Evolutionary conservation across 1,140 invertebrate species (phyloP).

Genomic region (Gryon sp.): DNA sequence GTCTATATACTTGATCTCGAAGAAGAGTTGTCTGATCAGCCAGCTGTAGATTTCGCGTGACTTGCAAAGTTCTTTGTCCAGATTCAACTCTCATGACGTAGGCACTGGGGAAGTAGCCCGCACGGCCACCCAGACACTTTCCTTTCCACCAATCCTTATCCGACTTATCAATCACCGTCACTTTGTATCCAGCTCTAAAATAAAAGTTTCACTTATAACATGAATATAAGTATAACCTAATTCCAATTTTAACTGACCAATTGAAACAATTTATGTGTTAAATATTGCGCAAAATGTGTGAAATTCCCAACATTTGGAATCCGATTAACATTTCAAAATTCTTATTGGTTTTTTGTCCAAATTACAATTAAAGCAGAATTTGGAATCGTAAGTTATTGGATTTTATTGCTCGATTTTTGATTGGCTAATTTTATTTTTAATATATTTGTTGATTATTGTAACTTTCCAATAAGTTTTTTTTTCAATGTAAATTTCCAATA

Average conservation of each 20-base stretch:
- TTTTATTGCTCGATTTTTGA: too few species aligned
- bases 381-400: too few species aligned
- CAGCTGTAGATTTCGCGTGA: slow-evolving; percentile 85
- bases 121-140: slow-evolving; percentile 90
- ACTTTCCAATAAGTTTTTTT: too few species aligned
- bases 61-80: slow-evolving; percentile 93
- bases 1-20: slow-evolving; percentile 84
- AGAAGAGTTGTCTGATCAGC: slow-evolving; percentile 84
- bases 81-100: slow-evolving; percentile 94
- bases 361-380: too few species aligned
- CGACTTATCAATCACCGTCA: slow-evolving; percentile 95
- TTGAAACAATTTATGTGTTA: too few species aligned
- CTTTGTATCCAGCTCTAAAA: slow-evolving; percentile 92
- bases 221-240: not conserved
- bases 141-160: slow-evolving; percentile 99
- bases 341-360: too few species aligned
- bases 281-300: too few species aligned
- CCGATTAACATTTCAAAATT: too few species aligned
- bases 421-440: too few species aligned
- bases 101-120: slow-evolving; percentile 97
- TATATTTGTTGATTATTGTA: too few species aligned
- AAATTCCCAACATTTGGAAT: too few species aligned
- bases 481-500: too few species aligned
- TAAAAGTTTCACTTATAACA: slow-evolving; percentile 2
- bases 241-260: not conserved